Base-by-base conservation (phyloP, 2,797 vertebrate species). In the Melanotaenia boesemani region DNA sequence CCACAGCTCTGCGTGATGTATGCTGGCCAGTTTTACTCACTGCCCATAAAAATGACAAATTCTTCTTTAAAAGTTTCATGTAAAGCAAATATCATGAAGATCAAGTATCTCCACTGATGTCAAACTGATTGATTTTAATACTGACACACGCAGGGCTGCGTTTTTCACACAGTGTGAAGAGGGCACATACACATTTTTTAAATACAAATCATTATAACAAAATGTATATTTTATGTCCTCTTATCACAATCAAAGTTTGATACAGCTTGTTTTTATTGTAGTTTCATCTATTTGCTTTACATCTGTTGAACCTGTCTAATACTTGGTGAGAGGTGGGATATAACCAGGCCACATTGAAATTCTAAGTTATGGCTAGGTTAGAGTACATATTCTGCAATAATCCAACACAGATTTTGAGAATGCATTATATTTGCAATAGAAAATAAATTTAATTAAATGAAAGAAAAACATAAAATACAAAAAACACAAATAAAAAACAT, bases 81-180 rank as follows among this genome's bases (percentile, higher is more conserved):
- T 70, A 73, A 74, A 77, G 54, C 64, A 77, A 74, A 78, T 77
- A 74, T 82, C 48, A 86, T 71, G 67, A 80, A 77, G 79, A 84
- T 80, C 54, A 65, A 83, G 55, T 73, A 55, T 74, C 54, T 39
- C 15, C 48, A 54, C 50, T 24, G 1, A 46, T 67, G 57, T 77
- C 68, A 55, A 8, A 18, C 24, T 39, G 46, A 79, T 74, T 67
- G 67, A 63, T 83, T 67, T 48, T 39, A 60, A 60, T 61, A 36
- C 44, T 39, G 65, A 69, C 28, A 57, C 52, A 80, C 7, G 44
- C 61, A 63, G 32, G 8, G 24, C 15, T 60, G 26, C 57, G 48
- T 57, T 69, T 6, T 52, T 75, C 39, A 68, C 18, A 24, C 56
- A 65, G 36, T 34, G 13, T 74, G 61, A 65, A 65, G 50, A 24